Conservation (phyloP, 2,888 invertebrate genomes). For the Drosophila suboccidentalis region DNA sequence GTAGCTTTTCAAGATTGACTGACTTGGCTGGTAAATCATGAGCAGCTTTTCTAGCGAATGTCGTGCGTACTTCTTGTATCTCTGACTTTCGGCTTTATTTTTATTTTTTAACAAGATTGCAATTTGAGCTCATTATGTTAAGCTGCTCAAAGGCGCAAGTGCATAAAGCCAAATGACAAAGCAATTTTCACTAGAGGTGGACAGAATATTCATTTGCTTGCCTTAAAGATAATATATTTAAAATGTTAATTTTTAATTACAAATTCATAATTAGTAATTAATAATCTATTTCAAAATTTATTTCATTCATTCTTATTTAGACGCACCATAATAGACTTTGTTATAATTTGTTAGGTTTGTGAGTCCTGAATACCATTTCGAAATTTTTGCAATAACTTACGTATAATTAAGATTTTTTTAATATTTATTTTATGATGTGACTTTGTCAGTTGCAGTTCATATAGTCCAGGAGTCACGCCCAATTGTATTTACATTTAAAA, state of each 20-base stretch:
- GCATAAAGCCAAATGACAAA: neutral
- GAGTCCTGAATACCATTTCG: neutral
- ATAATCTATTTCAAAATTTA: too few relatives aligned
- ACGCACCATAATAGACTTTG: neutral
- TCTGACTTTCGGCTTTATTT: constrained; percentile 16
- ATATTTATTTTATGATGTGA: constrained; percentile 38
- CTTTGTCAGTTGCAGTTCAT: constrained; percentile 37
- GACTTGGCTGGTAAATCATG: constrained; percentile 60
- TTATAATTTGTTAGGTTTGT: neutral
- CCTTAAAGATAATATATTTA: neutral
- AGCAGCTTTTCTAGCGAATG: constrained; percentile 47
- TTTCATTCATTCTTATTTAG: too few relatives aligned
- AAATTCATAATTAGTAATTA: too few relatives aligned
- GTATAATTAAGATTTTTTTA: neutral
- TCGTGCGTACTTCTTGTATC: constrained; percentile 41
- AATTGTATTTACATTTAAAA: constrained; percentile 39
- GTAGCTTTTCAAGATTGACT: constrained; percentile 77
- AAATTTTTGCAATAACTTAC: neutral
- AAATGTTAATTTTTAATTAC: too few relatives aligned
- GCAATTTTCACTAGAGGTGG: neutral
- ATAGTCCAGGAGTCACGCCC: constrained; percentile 34
- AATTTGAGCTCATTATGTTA: constrained; percentile 72
- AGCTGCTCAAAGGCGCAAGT: constrained; percentile 59
- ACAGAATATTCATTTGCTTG: neutral
- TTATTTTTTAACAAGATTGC: constrained; percentile 74